Base-by-base conservation (phyloP, 2,113 vertebrate species). In the Coptodon bakossiorum region DNA sequence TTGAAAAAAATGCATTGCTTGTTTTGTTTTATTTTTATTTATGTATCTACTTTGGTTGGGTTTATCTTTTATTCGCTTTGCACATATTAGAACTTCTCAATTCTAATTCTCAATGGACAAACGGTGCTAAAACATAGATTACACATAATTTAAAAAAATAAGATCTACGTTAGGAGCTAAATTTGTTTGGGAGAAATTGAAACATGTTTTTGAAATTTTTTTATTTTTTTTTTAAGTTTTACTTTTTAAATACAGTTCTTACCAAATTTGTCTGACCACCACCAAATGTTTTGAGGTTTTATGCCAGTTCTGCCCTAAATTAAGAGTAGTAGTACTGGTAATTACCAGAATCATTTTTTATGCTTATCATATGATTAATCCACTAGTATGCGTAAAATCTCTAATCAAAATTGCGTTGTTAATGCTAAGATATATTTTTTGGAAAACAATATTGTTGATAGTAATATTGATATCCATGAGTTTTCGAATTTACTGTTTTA, bases 71-170 rank as follows among this genome's bases (percentile, higher is more conserved):
- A 24, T 71, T 71, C 9, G 1, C 2, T 9, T 24, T 24, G n/a
- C 66, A 71, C 12, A 71, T 71, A 71, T 71, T 0, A 16, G n/a
- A 71, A 27, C 22, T 71, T 71, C 36, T 4, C 7, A 71, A 24
- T 24, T 63, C 59, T 63, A 63, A 71, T 71, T 71, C n/a, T 43
- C n/a, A 43, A 9, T 71, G n/a, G 36, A 14, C 19, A 68, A 36
- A 68, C 0, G 4, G 2, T 68, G 36, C 11, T 66, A 66, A 66
- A 68, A 68, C 36, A 66, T 66, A 66, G 34, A 66, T 66, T 66
- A 66, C 0, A 66, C 2, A 11, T 38, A 22, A 38, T 66, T 36
- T 0, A 0, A 63, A 19, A n/a, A 66, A 38, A 66, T 38, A 22
- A 66, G 17, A 38, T n/a, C 19, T 43, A 14, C 5, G 1, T 43